Evolutionary conservation across 2,113 vertebrate species (phyloP), one percentile per base, ranked within the genome.

Genomic region (Lepidothrix coronata): DNA sequence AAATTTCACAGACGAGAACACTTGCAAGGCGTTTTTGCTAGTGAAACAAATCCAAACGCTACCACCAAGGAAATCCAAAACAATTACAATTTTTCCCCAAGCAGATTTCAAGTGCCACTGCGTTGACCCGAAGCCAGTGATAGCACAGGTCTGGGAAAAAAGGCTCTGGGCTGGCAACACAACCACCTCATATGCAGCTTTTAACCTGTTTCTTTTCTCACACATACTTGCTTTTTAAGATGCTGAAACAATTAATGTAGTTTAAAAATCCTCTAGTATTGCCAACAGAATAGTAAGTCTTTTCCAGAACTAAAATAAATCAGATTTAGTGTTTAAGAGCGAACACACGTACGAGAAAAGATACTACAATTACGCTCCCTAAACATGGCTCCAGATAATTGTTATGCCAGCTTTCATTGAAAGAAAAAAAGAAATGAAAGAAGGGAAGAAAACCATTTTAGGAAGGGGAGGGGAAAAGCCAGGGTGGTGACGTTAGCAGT

Each of bases 281-380:
- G 70, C 48, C 30, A 86, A 55, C 0, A 3, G n/a, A 89, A 57
- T 16, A 48, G 77, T 33, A 87, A 93, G n/a, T 43, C 89, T 89
- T 51, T 65, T 11, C 24, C 82, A 44, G 63, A 91, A 61, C 3
- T 37, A 84, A 88, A 93, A 85, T 57, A 89, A 94, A 88, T 81
- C 61, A 82, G 17, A 74, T 74, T 49, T 57, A 74, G 74, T 2
- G 2, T 67, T 93, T 95, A 81, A 81, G 35, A 83, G 82, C 71
- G 92, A 93, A 92, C 85, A 92, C 41, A 23, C 1, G 31, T 41
- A 67, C 41, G 85, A 88, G 91, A 93, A 92, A 93, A 91, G 83
- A 96, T 81, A 92, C 76, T 84, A 72, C 86, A 92, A 96, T 92
- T 92, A 92, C 23, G 48, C 61, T 92, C 75, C 43, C 61, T 92